Base-by-base conservation (phyloP, 2,113 vertebrate genomes). In the Pheucticus melanocephalus region DNA sequence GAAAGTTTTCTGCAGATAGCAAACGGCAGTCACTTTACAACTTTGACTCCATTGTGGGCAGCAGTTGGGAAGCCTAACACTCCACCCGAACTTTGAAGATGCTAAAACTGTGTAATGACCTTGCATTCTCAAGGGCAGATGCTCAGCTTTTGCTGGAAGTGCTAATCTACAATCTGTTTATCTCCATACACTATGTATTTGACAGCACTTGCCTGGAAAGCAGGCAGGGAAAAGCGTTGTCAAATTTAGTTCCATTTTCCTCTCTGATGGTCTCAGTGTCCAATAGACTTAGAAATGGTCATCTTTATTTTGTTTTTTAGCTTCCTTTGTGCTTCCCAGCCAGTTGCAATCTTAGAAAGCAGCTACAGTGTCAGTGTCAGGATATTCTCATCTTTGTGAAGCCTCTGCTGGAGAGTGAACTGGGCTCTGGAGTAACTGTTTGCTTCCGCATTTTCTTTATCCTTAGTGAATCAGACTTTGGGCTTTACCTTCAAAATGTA, bases 11-110 rank as follows among this genome's bases (percentile, higher is more conserved):
- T 94, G 91, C 86, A 90, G 94, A 91, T 94, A 82, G 78, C 90
- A 94, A 97, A 96, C 65, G 3, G 71, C 90, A 97, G 90, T 97
- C 95, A 95, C 97, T 98, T 98, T 95, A 82, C 97, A 98, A 95
- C 94, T 97, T 94, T 75, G 85, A 95, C 94, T 97, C 98, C 96
- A 93, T 95, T 96, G 97, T 93, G 92, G 94, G 86, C 91, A 95
- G 70, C 92, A 85, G 65, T 94, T 12, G 6, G 85, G 95, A 97
- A 97, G 83, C 94, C 94, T 96, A 95, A 91, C 90, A 86, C 72
- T 89, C 90, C 72, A 53, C 95, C 91, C 83, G n/a, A 96, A 86
- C 77, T 97, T 92, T 90, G 96, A 72, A 96, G 87, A 97, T 95
- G 92, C 94, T 96, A 92, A 97, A 97, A 94, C 88, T 94, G 30